These are phyloP conservation scores for Coenobita brevimanus DNA, from an alignment of 1,140 invertebrate genomes.

Conservation along the genomic window DNA sequence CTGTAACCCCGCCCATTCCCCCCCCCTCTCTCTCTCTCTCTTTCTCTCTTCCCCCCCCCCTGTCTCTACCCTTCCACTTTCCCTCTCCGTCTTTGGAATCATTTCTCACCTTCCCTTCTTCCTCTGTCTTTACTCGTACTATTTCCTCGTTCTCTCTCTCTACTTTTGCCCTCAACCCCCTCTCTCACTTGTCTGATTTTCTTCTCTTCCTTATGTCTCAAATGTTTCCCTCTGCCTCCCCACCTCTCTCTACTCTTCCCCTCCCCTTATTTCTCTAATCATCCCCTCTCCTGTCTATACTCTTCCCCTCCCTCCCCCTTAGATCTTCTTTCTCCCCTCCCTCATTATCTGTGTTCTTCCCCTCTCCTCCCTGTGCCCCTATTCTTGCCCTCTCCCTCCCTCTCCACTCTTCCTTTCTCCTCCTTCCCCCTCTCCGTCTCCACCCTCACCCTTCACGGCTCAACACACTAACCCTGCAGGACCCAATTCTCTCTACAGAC, in stretches of 20 bases:
- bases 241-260: background rate
- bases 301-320: background rate
- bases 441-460: too few relatives aligned
- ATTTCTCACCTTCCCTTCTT: too few relatives aligned
- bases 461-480: too few relatives aligned
- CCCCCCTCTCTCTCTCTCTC: background rate
- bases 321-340: too few relatives aligned
- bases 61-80: background rate
- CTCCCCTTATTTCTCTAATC: background rate
- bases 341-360: too few relatives aligned
- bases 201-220: background rate
- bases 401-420: too few relatives aligned
- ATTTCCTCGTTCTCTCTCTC: background rate
- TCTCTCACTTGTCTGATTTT: background rate
- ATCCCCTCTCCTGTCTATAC: background rate
- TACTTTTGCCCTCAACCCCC: background rate
- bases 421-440: too few relatives aligned
- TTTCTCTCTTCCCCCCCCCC: too few relatives aligned
- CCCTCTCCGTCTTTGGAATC: background rate
- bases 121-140: too few relatives aligned
- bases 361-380: too few relatives aligned
- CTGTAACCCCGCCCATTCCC: background rate
- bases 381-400: too few relatives aligned
- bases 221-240: background rate
- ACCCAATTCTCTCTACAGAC: too few relatives aligned